Base-by-base conservation (phyloP, 2,888 invertebrate genomes). In the Cerastis leucographa region DNA sequence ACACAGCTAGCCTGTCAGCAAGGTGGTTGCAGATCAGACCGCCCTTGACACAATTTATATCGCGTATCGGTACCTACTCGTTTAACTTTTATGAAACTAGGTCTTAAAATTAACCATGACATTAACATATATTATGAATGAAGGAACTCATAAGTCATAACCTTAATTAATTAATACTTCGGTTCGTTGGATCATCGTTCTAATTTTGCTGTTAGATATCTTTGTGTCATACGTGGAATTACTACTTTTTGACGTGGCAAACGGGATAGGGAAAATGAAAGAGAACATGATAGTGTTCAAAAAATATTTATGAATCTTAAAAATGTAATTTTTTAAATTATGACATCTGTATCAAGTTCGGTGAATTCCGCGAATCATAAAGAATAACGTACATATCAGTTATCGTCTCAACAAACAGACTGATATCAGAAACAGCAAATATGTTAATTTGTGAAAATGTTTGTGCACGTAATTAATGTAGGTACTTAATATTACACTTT, bases 381-480 rank as follows among this genome's bases (percentile, higher is more conserved):
- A 76, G 74, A 81, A 87, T 78, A 85, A 81, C 64, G 35, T 74
- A 86, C 76, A 81, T 85, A 87, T 78, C 87, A 79, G 54, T 82
- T 88, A 89, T 88, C 85, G 78, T 69, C 75, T 69, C 25, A 49
- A 51, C 86, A 85, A 85, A 89, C 85, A 88, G 79, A 85, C 85
- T 83, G 89, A 87, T 90, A 91, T 81, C 80, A 75, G 62, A 80
- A 82, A 76, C 73, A 79, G 83, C 80, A 83, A 83, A 87, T 84
- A 87, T 85, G 82, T 81, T 73, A 86, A 85, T 78, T 81, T 73
- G 83, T 78, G 74, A 71, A 79, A 78, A 71, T 72, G 44, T 76
- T 71, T 65, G 67, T 69, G 61, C 70, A 64, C 7, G 51, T 64
- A 66, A 69, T 81, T 68, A 72, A 73, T 67, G 49, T 40, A 40